These are phyloP conservation scores for Rhombomys opimus DNA, from an alignment of 2,113 vertebrate genomes.

Conservation along the genomic window DNA sequence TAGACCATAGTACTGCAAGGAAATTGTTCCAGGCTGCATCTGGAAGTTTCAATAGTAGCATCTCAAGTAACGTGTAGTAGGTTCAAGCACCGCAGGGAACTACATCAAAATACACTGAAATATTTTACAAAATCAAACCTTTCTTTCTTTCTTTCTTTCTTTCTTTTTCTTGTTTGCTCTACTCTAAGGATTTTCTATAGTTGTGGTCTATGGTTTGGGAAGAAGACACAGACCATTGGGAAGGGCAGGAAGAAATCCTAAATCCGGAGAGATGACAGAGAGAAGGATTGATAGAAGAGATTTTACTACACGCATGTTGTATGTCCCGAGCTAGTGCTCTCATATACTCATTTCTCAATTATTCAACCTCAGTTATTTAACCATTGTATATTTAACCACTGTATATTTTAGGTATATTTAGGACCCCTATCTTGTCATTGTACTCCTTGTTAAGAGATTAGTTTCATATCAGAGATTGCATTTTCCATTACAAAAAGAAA, in stretches of 20 bases:
- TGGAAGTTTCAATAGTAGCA: slow-evolving; percentile 29
- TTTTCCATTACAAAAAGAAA: background rate
- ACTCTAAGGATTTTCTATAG: background rate
- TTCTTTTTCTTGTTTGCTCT: background rate
- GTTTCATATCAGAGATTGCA: slow-evolving; percentile 9
- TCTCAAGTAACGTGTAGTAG: slow-evolving; percentile 32
- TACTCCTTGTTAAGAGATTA: slow-evolving; percentile 20
- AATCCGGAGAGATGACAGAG: background rate
- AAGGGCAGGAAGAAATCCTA: background rate
- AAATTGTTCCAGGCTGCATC: slow-evolving; percentile 4
- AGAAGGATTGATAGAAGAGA: background rate
- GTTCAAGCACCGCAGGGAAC: background rate
- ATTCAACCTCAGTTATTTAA: background rate
- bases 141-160: background rate
- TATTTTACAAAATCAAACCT: slow-evolving; percentile 42
- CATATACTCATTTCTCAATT: background rate
- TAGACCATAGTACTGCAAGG: slow-evolving; percentile 38
- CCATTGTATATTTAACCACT: background rate
- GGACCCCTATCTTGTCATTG: slow-evolving; percentile 1
- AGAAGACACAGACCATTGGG: background rate
- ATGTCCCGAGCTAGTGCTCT: background rate
- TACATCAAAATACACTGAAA: slow-evolving; percentile 55
- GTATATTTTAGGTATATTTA: background rate
- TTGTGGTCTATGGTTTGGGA: background rate
- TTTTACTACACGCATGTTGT: slow-evolving; percentile 15